Base-by-base conservation (phyloP, 2,113 vertebrate species). In the Prinia subflava region DNA sequence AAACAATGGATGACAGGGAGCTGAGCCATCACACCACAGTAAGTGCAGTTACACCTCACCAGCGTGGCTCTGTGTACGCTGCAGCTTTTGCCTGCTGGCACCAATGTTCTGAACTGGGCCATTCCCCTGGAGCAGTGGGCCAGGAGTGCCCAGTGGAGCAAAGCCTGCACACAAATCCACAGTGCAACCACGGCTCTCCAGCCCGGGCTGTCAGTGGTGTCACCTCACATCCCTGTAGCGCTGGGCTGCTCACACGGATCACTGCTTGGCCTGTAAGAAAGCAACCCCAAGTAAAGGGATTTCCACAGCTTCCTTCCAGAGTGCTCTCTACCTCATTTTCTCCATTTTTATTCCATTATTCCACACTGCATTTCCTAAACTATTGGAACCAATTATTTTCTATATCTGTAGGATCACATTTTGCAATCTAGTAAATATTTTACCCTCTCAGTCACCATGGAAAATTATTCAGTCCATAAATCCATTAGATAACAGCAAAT, bases 21-120 rank as follows among this genome's bases (percentile, higher is more conserved):
- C 69, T 33, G 35, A 81, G 65, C 65, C 37, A 15, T 5, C 27
- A 3, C 21, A 7, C 19, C 0, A 0, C 62, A 6, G 5, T 0
- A 13, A 0, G 2, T 1, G 39, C 1, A 0, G 16, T 19, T 21
- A 8, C 4, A 20, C 18, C 2, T 5, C 23, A 9, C 56, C n/a
- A 13, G 11, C 19, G 44, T 13, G 24, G 59, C 39, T 11, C 15
- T 1, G 13, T 1, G 4, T 2, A 18, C 50, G 18, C 41, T 5
- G 10, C 37, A 13, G 10, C 16, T n/a, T 27, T 37, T 49, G 37
- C 53, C 85, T 57, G 7, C 15, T 13, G 73, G 64, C 52, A 60
- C 10, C 30, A 2, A 0, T 13, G 4, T 24, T 62, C 47, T 28
- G 57, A 24, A n/a, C 13, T 0, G 13, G 62, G 33, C 16, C 7